Conservation (phyloP, 2,113 vertebrate genomes). For the Okapia johnstoni region DNA sequence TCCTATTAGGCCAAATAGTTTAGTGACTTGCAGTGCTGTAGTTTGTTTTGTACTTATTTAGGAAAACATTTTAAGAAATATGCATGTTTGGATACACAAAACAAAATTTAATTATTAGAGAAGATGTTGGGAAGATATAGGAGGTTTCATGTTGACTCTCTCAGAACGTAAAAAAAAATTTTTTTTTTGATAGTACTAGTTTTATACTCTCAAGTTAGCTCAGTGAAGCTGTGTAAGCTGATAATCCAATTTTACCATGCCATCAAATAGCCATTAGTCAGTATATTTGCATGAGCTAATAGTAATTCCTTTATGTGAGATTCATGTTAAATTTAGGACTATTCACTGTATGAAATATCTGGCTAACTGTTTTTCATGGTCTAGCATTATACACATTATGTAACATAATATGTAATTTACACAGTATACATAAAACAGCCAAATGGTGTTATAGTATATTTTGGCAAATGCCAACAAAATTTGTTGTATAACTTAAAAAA, state of each 20-base stretch:
- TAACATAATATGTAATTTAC: background rate
- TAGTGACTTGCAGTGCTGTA: slow-evolving; percentile 15
- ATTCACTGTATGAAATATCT: background rate
- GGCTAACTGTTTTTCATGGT: background rate
- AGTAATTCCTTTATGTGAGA: background rate
- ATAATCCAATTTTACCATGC: background rate
- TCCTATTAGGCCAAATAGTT: slow-evolving; percentile 51
- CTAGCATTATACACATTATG: background rate
- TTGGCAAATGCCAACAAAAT: slow-evolving; percentile 80
- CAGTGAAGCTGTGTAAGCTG: background rate
- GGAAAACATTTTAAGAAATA: slow-evolving; percentile 33
- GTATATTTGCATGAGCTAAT: background rate
- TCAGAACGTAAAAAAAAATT: slow-evolving; percentile 2
- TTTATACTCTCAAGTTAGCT: background rate
- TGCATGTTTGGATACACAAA: background rate
- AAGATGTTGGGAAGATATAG: background rate
- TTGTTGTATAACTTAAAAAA: slow-evolving; percentile 74
- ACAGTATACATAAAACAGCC: background rate
- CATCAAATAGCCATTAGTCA: background rate
- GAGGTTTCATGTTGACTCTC: slow-evolving; percentile 19
- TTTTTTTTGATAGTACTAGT: background rate
- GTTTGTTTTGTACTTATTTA: slow-evolving; percentile 48
- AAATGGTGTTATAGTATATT: background rate
- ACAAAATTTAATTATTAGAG: background rate
- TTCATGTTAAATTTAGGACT: background rate